phyloP scores from a whole-genome alignment of 2,113 vertebrate genomes.

The Nothobranchius kuhntae region DNA sequence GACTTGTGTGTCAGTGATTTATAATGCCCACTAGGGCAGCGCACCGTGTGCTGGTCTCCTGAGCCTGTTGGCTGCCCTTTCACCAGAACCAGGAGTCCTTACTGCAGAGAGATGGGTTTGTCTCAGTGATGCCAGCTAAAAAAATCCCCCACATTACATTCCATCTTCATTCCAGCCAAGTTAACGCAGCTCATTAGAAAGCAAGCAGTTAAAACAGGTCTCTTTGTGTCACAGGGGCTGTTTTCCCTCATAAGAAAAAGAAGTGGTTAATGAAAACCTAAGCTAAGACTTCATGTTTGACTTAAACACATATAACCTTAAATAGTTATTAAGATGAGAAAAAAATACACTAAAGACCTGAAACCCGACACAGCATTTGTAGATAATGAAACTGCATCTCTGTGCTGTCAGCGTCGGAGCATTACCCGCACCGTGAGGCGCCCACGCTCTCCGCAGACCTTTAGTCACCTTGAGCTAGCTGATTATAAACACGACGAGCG shows the following conservation, averaged over 20 bases:
- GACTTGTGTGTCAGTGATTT: slow-evolving; percentile 60
- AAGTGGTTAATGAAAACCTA: too few relatives aligned
- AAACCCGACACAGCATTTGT: slow-evolving; percentile 2
- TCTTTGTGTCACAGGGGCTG: slow-evolving; percentile 18
- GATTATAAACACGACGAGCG: slow-evolving; percentile 54
- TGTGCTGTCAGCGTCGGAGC: slow-evolving; percentile 37
- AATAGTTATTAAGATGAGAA: too few relatives aligned
- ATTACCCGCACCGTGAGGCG: slow-evolving; percentile 23
- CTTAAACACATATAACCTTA: too few relatives aligned
- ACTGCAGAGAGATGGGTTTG: slow-evolving; percentile 59
- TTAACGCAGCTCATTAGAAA: slow-evolving; percentile 48
- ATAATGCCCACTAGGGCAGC: slow-evolving; percentile 52
- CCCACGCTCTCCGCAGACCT: slow-evolving; percentile 55
- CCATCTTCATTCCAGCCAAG: slow-evolving; percentile 57
- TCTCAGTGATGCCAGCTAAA: slow-evolving; percentile 49
- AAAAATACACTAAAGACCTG: too few relatives aligned
- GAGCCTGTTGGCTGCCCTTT: slow-evolving; percentile 63
- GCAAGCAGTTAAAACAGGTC: slow-evolving; percentile 18
- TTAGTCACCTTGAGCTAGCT: slow-evolving; percentile 59
- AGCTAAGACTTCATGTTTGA: too few relatives aligned
- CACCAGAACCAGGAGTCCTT: slow-evolving; percentile 55
- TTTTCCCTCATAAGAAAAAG: too few relatives aligned
- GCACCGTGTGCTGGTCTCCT: slow-evolving; percentile 54
- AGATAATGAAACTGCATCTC: slow-evolving; percentile 41
- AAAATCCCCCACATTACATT: slow-evolving; percentile 44